Evolutionary conservation across 2,888 invertebrate species (phyloP), one percentile per base, ranked within the genome.

Genomic region (Amphipyra tragopoginis): DNA sequence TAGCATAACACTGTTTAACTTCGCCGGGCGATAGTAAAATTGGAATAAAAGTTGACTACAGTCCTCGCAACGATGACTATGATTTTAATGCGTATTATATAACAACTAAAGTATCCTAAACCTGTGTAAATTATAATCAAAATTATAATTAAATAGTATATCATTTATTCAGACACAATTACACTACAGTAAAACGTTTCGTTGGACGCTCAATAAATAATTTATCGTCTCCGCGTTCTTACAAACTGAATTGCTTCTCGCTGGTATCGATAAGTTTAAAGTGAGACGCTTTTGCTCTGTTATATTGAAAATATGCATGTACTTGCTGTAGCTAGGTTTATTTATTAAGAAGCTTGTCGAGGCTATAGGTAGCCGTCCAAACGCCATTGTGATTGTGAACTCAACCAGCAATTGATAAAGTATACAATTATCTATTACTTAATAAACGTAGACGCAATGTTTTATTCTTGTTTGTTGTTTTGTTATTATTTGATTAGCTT

Each of bases 1-100:
- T 90, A 86, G 85, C 87, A 90, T 88, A 91, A 89, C 87, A 86
- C 83, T 86, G 87, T 86, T 88, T 84, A 89, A 90, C 85, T 88
- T 89, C 73, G 69, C 77, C 74, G 73, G 77, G 80, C 76, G 80
- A 83, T 86, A 85, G 79, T 79, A 75, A 84, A 84, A 80, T 80
- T 75, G 70, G 71, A 79, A 82, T 82, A 81, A 70, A 79, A 79
- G 60, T 78, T 71, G 10, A 55, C 52, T 53, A 50, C 48, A 63
- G 51, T 3, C 21, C 2, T 21, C 21, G 21, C 50, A 42, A 34
- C 38, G 48, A 66, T 61, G 34, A 49, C 47, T 69, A 64, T 59
- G 51, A 44, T 13, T 59, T 64, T 53, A 51, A 56, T 39, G 29
- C 40, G 50, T 68, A 34, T 33, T 44, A 26, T 53, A 39, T 59